Conservation (phyloP, 1,140 invertebrate genomes). For the Drosophila ananassae region DNA sequence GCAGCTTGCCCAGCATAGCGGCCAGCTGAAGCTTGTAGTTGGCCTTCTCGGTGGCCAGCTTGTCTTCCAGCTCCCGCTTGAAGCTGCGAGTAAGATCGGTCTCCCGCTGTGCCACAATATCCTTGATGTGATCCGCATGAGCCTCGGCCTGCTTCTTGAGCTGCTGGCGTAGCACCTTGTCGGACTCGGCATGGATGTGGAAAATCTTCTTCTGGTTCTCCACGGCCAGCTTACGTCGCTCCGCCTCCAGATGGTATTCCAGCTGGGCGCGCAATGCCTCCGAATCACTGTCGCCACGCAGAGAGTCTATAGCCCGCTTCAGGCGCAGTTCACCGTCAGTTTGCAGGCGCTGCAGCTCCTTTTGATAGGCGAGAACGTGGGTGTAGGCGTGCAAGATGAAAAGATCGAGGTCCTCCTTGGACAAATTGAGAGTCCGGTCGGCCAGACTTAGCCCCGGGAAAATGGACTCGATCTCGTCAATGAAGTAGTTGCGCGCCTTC, state of each 20-base stretch:
- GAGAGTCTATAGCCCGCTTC: slow-evolving; percentile 86
- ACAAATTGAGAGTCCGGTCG: slow-evolving; percentile 87
- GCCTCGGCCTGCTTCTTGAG: slow-evolving; percentile 92
- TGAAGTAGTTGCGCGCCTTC: slow-evolving; percentile 88
- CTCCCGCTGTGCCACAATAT: slow-evolving; percentile 89
- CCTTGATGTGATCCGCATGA: slow-evolving; percentile 92
- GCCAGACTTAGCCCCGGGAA: slow-evolving; percentile 89
- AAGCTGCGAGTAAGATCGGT: slow-evolving; percentile 88
- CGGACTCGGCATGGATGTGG: slow-evolving; percentile 87
- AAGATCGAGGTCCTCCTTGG: slow-evolving; percentile 88
- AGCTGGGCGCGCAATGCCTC: slow-evolving; percentile 85
- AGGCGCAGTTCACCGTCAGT: slow-evolving; percentile 87
- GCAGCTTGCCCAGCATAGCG: slow-evolving; percentile 91
- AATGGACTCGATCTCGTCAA: slow-evolving; percentile 89
- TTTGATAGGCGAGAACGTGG: slow-evolving; percentile 88
- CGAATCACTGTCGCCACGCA: slow-evolving; percentile 83
- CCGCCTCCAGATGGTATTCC: slow-evolving; percentile 85
- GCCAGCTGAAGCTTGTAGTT: slow-evolving; percentile 92
- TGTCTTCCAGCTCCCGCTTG: slow-evolving; percentile 88
- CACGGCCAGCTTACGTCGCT: slow-evolving; percentile 85
- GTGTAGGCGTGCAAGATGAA: slow-evolving; percentile 88
- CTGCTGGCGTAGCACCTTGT: slow-evolving; percentile 90
- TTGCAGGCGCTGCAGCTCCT: slow-evolving; percentile 89
- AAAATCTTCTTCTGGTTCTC: slow-evolving; percentile 86
- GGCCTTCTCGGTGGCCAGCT: slow-evolving; percentile 88